Percentiles rank a stretch among this genome's conserved stretches.
Conservation (phyloP, 2,888 invertebrate genomes). For the Pachymerium ferrugineum region DNA sequence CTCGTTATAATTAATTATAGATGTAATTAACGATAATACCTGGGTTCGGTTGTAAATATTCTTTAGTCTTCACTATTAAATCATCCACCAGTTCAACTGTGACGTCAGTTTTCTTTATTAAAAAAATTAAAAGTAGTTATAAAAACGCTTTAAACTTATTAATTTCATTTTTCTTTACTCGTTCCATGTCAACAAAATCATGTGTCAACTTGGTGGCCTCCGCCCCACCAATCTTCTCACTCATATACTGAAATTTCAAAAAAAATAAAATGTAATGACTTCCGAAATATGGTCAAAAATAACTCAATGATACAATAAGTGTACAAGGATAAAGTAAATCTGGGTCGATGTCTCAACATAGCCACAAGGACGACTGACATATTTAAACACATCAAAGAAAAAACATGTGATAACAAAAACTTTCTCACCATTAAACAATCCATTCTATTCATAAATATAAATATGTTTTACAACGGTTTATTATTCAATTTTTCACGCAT, state of each 20-base stretch:
- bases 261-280: background rate
- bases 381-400: background rate
- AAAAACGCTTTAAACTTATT: background rate
- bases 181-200: conserved; percentile 98
- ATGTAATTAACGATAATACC: conserved; percentile 53
- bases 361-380: background rate
- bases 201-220: conserved; percentile 98
- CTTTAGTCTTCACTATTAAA: conserved; percentile 92
- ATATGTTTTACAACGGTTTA: no score
- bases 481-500: no score
- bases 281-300: no score
- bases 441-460: no score
- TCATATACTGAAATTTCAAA: conserved; percentile 79
- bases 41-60: conserved; percentile 98
- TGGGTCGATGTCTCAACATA: background rate
- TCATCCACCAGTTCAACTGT: conserved; percentile 96
- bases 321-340: background rate
- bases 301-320: no score
- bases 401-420: no score
- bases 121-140: conserved; percentile 30
- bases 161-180: conserved; percentile 63
- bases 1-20: background rate
- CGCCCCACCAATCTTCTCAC: conserved; percentile 99
- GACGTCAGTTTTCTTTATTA: conserved; percentile 87
- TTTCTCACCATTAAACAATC: no score